Evolutionary conservation across 2,797 vertebrate genomes (phyloP), one percentile per base, ranked within the genome.

Genomic region (Alcedo quadribrachys): DNA sequence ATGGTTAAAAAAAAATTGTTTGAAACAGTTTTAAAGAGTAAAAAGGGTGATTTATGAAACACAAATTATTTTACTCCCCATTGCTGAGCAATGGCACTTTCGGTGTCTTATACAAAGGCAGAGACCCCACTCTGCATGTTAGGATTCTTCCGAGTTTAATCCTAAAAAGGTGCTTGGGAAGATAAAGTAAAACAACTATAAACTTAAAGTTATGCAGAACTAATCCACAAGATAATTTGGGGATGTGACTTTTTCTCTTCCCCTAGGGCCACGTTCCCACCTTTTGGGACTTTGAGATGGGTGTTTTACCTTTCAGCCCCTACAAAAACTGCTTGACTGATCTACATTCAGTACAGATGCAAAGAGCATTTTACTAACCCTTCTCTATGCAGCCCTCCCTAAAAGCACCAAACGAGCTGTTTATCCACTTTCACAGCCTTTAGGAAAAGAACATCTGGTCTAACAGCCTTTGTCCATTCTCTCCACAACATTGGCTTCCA

Each of bases 271-370:
- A 7, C 1, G 5, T 21, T 70, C 17, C 24, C 66, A 69, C 16
- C 18, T 76, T 12, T 6, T 8, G 53, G 20, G 21, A 19, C n/a
- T 40, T 40, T 14, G 37, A 15, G 37, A 40, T 40, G 14, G 3
- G 37, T 40, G 37, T 14, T 40, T 40, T 15, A 40, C 37, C 37
- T 40, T 40, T 40, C 15, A 19, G 28, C 32, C 40, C 50, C 46
- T 58, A 12, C 28, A 30, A n/a, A 35, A 50, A 9, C 40, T 67
- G 43, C 22, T 48, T n/a, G 40, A 7, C 40, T 65, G 16, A 75
- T 25, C 55, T 14, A 11, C 51, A n/a, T 18, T 20, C 33, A n/a
- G 5, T 0, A 1, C 9, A 60, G 53, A 5, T 5, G 17, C 3
- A 30, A 18, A 51, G 28, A 24, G 8, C 35, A 37, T 43, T 84